Evolutionary conservation across 2,888 invertebrate genomes (phyloP).

Genomic region (Drosophila flavopinicola): DNA sequence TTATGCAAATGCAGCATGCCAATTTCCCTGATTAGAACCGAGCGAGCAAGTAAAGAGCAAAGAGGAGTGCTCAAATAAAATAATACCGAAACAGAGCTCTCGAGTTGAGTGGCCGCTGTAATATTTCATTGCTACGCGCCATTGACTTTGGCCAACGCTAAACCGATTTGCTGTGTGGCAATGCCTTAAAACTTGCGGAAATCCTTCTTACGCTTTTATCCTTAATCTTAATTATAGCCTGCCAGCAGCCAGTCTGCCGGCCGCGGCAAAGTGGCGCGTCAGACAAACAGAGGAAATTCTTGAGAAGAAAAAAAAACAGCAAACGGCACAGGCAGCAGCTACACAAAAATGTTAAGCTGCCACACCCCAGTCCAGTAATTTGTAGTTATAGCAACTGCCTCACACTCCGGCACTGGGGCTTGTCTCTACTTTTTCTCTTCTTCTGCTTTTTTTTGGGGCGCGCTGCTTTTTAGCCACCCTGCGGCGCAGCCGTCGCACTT

Average conservation of each 20-base stretch:
- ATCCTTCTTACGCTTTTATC: conserved; percentile 83
- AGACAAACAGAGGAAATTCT: conserved; percentile 48
- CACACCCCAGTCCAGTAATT: conserved; percentile 65
- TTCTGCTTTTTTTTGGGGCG: conserved; percentile 16
- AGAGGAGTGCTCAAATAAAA: conserved; percentile 11
- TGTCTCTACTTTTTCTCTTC: conserved; percentile 46
- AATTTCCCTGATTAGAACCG: conserved; percentile 70
- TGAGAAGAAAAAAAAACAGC: conserved; percentile 37
- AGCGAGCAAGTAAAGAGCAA: conserved; percentile 5
- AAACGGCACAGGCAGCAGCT: conserved; percentile 17
- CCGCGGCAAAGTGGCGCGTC: conserved; percentile 20
- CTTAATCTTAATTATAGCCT: conserved; percentile 83
- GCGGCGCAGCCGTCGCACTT: conserved; percentile 72
- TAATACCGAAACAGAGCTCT: conserved; percentile 23
- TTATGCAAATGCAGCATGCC: conserved; percentile 72
- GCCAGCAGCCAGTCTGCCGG: conserved; percentile 50
- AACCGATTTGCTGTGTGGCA: conserved; percentile 67
- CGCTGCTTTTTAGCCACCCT: conserved; percentile 41
- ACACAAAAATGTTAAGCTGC: conserved; percentile 37
- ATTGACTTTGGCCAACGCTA: conserved; percentile 71
- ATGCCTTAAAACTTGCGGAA: conserved; percentile 67
- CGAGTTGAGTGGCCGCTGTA: conserved; percentile 47
- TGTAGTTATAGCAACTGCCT: conserved; percentile 66
- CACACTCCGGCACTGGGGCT: conserved; percentile 16
- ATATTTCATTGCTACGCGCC: conserved; percentile 78